These are phyloP conservation scores for Hemaris fuciformis DNA, from an alignment of 2,888 invertebrate species.

Conservation along the genomic window DNA sequence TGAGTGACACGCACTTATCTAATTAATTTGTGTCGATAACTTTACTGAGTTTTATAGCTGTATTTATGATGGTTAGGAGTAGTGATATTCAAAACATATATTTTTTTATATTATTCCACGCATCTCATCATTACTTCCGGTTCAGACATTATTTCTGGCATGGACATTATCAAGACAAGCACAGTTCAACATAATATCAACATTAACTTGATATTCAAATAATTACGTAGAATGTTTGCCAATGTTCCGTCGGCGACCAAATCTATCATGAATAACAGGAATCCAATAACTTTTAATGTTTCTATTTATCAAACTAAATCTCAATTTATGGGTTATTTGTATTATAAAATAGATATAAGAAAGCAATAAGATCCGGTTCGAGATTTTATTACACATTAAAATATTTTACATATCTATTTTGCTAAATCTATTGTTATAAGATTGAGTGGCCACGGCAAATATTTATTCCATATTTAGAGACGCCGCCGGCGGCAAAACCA, in stretches of 20 bases:
- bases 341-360: neutral
- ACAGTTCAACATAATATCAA: no score
- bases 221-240: neutral
- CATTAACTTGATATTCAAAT: neutral
- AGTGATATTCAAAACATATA: no score
- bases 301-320: neutral
- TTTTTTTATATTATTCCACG: no score
- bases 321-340: neutral
- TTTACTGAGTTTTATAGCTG: no score
- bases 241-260: neutral
- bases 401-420: slow-evolving; percentile 1
- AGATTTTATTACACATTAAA: neutral
- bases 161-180: no score
- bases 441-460: slow-evolving; percentile 5
- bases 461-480: slow-evolving; percentile 5
- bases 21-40: no score
- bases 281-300: neutral
- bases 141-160: no score
- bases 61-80: no score
- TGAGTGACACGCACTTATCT: no score
- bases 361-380: neutral
- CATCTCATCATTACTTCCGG: no score
- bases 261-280: neutral
- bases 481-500: slow-evolving; percentile 3
- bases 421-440: slow-evolving; percentile 11